Evolutionary conservation across 2,888 invertebrate species (phyloP).

Genomic region (Cetonia aurata): DNA sequence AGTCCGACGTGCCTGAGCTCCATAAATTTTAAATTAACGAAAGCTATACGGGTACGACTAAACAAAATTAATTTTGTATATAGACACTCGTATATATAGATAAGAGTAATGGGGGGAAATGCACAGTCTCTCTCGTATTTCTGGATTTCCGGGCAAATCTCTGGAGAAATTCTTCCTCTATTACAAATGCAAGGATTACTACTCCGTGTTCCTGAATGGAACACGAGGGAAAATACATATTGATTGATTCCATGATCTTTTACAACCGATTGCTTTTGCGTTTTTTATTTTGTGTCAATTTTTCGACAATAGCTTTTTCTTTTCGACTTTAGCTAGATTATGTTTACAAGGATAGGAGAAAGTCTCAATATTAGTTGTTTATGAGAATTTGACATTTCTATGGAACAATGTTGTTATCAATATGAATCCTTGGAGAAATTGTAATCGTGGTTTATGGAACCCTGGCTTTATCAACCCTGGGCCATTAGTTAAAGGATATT

Average conservation of each 20-base stretch:
- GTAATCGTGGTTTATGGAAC: no score
- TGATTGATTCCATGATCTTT: background rate
- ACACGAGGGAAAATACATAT: background rate
- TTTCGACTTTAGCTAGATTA: no score
- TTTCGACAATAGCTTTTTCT: background rate
- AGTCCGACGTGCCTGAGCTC: background rate
- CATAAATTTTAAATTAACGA: conserved; percentile 26
- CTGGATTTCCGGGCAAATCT: conserved; percentile 14
- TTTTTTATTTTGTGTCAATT: background rate
- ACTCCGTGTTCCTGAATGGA: background rate
- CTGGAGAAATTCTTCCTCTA: conserved; percentile 25
- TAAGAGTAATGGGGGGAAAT: conserved; percentile 27
- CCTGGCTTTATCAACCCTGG: no score
- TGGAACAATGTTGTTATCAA: no score
- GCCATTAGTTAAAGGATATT: no score
- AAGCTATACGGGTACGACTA: background rate
- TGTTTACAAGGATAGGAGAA: no score
- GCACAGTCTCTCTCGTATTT: conserved; percentile 8
- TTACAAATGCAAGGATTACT: conserved; percentile 34
- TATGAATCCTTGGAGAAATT: no score
- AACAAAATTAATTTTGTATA: conserved; percentile 22
- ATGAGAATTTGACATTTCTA: no score
- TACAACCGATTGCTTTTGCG: background rate
- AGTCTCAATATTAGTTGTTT: no score
- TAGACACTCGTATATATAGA: background rate